Conservation (phyloP, 2,797 vertebrate genomes). For the Chiropotes sagulatus region DNA sequence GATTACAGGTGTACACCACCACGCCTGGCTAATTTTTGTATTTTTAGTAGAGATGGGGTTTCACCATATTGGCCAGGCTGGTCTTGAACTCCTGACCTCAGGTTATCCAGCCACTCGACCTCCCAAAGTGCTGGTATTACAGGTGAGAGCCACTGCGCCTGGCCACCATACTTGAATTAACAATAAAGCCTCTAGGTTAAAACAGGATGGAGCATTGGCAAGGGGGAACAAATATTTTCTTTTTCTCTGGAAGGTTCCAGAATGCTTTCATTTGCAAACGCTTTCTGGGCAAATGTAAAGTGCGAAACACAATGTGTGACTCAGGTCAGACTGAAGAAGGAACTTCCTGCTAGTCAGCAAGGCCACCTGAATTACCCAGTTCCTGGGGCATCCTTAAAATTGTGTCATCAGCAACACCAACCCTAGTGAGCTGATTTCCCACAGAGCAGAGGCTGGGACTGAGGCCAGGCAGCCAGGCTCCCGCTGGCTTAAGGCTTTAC, state of each 20-base stretch:
- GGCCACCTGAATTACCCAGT: background rate
- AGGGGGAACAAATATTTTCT: background rate
- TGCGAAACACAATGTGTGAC: background rate
- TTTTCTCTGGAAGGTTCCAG: background rate
- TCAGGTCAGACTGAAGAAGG: slow-evolving; percentile 44
- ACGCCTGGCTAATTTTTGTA: too few relatives aligned
- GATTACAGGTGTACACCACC: too few relatives aligned
- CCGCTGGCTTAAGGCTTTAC: background rate
- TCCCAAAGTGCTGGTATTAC: too few relatives aligned
- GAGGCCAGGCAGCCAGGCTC: background rate
- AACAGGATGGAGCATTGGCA: background rate
- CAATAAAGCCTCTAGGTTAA: background rate
- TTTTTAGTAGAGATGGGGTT: too few relatives aligned
- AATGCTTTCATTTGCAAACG: slow-evolving; percentile 1
- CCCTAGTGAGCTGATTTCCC: background rate
- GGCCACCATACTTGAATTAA: background rate
- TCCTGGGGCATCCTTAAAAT: background rate
- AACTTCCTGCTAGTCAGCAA: slow-evolving; percentile 7
- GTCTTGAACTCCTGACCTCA: too few relatives aligned
- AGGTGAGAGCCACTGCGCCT: too few relatives aligned
- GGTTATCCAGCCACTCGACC: too few relatives aligned
- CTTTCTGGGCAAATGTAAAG: background rate
- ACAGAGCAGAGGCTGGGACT: background rate
- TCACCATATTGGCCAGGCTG: too few relatives aligned
- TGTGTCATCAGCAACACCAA: background rate